Conservation (phyloP, 2,888 invertebrate genomes). For the Shargacucullia verbasci region DNA sequence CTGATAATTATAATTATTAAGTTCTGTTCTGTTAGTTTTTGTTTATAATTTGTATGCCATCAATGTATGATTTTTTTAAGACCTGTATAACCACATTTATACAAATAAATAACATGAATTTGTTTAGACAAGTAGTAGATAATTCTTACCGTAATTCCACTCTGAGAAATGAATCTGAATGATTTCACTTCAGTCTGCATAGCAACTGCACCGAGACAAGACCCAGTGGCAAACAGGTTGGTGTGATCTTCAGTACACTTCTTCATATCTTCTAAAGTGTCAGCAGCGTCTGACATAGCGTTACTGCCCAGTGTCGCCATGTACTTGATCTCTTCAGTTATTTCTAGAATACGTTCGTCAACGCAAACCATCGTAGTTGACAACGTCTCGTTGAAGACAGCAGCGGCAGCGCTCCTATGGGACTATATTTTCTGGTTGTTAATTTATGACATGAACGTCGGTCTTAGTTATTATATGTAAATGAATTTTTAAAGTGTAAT, state of each 20-base stretch:
- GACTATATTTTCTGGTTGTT: slow-evolving; percentile 60
- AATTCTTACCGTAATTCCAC: slow-evolving; percentile 70
- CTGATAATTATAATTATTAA: no score
- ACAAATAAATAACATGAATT: no score
- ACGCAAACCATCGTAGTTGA: slow-evolving; percentile 69
- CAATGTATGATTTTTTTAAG: no score
- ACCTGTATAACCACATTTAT: no score
- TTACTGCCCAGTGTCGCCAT: slow-evolving; percentile 60
- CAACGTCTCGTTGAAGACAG: slow-evolving; percentile 67
- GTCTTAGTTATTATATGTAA: no score
- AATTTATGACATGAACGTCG: no score
- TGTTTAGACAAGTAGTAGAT: not conserved
- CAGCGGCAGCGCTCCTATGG: slow-evolving; percentile 65
- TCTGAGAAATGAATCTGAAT: slow-evolving; percentile 67
- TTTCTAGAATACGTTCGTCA: slow-evolving; percentile 68
- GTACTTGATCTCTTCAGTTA: slow-evolving; percentile 62
- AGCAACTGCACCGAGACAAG: slow-evolving; percentile 74
- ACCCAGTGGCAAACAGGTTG: slow-evolving; percentile 66
- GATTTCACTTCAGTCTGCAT: slow-evolving; percentile 73
- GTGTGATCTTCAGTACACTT: slow-evolving; percentile 67
- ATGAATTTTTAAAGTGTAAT: no score
- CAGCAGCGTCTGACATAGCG: slow-evolving; percentile 64
- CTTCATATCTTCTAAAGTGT: slow-evolving; percentile 70
- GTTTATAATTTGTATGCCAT: no score
- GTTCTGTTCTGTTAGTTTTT: no score